Evolutionary conservation across 2,888 invertebrate species (phyloP).

Genomic region (Phaedon cochleariae): DNA sequence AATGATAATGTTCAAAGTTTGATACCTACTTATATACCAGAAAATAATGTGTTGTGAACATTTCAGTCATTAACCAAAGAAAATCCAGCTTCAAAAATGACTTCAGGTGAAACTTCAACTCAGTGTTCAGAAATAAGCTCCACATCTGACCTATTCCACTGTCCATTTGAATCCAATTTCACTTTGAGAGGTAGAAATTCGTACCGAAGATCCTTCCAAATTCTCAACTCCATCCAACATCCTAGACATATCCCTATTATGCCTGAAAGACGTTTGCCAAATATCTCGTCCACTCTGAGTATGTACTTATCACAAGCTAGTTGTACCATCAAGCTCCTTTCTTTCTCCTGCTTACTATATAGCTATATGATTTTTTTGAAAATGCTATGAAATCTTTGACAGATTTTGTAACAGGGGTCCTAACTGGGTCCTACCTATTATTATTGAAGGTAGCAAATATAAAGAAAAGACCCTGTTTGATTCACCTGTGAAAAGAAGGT

Average conservation of each 20-base stretch:
- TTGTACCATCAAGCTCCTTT: background rate
- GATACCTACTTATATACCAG: too few species aligned
- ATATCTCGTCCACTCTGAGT: background rate
- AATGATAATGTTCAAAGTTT: too few species aligned
- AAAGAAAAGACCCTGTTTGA: too few species aligned
- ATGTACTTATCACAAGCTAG: slow-evolving; percentile 4
- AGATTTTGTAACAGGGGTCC: too few species aligned
- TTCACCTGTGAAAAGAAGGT: too few species aligned
- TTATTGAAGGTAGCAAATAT: too few species aligned
- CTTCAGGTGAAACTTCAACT: slow-evolving; percentile 43
- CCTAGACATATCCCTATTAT: slow-evolving; percentile 27
- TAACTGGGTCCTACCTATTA: too few species aligned
- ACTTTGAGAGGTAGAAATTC: slow-evolving; percentile 46
- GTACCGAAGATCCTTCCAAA: slow-evolving; percentile 44
- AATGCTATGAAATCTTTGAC: too few species aligned
- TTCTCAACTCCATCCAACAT: background rate
- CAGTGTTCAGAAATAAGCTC: slow-evolving; percentile 58
- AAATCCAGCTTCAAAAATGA: too few species aligned
- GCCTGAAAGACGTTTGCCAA: slow-evolving; percentile 15
- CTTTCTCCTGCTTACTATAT: too few species aligned
- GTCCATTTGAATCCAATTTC: slow-evolving; percentile 46
- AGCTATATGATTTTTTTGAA: too few species aligned
- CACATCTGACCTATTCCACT: slow-evolving; percentile 49
- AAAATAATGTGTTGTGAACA: background rate
- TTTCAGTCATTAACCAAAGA: slow-evolving; percentile 5